Evolutionary conservation across 2,113 vertebrate species (phyloP).

Genomic region (Mustela lutreola): DNA sequence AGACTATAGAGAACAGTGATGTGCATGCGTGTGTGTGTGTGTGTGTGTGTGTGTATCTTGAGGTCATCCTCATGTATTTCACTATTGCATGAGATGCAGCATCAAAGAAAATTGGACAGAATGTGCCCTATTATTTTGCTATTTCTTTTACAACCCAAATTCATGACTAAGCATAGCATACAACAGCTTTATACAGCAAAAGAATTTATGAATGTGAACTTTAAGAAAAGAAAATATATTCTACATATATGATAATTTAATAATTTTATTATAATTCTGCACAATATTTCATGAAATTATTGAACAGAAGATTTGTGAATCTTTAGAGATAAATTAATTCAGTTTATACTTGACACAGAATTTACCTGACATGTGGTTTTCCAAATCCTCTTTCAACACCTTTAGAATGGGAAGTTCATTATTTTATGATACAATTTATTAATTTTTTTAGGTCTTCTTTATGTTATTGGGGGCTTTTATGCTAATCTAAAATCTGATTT

Average conservation of each 20-base stretch:
- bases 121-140: not conserved
- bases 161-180: too few species aligned
- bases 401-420: not conserved
- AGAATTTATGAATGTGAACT: not conserved
- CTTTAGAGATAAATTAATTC: not conserved
- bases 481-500: not conserved
- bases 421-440: not conserved
- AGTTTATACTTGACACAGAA: not conserved
- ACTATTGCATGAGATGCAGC: not conserved
- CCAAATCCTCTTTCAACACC: not conserved
- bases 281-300: not conserved
- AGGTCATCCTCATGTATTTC: not conserved
- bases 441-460: not conserved
- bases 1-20: not conserved
- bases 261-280: not conserved
- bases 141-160: not conserved
- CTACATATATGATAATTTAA: not conserved
- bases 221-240: not conserved
- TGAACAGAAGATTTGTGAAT: not conserved
- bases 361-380: not conserved
- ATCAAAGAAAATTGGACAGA: not conserved
- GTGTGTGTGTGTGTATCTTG: too few species aligned
- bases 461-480: not conserved
- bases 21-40: too few species aligned
- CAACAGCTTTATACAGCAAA: not conserved